Evolutionary conservation across 2,888 invertebrate species (phyloP).

Genomic region (Agrotis segetum): DNA sequence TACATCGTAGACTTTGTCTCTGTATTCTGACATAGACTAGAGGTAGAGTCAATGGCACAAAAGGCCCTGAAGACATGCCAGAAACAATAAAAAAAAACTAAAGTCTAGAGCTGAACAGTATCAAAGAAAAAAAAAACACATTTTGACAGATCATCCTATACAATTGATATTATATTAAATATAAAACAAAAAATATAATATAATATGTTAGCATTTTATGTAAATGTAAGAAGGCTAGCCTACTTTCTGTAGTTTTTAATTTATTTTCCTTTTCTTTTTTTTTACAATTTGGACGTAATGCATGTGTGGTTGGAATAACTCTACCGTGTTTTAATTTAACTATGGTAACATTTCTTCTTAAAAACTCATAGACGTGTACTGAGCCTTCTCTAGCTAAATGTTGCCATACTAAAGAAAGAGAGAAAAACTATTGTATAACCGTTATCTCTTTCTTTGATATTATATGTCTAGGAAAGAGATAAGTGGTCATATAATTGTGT

Average conservation of each 20-base stretch:
- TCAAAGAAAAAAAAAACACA: neutral
- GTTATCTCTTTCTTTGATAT: no score
- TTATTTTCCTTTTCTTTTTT: constrained; percentile 63
- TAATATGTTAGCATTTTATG: constrained; percentile 76
- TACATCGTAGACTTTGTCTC: no score
- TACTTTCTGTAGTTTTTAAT: constrained; percentile 66
- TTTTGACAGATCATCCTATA: constrained; percentile 59
- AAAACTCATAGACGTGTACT: neutral
- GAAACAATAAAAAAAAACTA: no score
- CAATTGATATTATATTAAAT: constrained; percentile 63
- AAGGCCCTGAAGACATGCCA: no score
- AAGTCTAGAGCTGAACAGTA: no score
- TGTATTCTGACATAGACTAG: no score
- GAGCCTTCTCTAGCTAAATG: neutral
- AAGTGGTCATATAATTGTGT: no score
- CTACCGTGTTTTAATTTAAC: constrained; percentile 9
- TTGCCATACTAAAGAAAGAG: no score
- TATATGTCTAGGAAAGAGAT: no score
- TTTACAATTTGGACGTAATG: constrained; percentile 61
- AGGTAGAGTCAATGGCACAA: no score
- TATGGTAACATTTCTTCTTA: neutral
- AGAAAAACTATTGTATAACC: no score
- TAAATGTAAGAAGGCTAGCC: constrained; percentile 72
- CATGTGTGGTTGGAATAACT: constrained; percentile 57
- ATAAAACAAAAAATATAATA: constrained; percentile 71